Evolutionary conservation across 2,888 invertebrate species (phyloP), one percentile per base, ranked within the genome.

Genomic region (Melikaiella ostensackeni): DNA sequence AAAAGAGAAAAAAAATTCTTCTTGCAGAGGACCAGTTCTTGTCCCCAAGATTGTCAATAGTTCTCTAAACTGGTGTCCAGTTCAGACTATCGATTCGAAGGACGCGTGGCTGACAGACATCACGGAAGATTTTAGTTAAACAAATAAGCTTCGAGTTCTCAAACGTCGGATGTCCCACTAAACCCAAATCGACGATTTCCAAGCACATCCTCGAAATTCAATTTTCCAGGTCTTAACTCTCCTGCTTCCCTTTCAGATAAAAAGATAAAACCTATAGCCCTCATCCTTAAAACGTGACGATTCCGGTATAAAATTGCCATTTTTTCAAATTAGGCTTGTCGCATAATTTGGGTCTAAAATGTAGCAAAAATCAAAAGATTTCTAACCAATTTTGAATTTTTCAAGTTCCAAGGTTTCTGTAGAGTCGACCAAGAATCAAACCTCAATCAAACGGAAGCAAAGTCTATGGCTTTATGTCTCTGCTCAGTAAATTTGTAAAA

Each of bases 81-180:
- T 27, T 8, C 16, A 66, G n/a, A 27, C 30, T 70, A 66, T 70
- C 50, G 70, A 70, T 66, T 42, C 27, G 9, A 42, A 27, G 33
- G 70, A 70, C 70, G 70, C 70, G 70, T 70, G 70, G 50, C 70
- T 19, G 46, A 19, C 30, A 70, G 70, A 70, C 50, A 50, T 24
- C 70, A 46, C 11, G 61, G 57, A 70, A 70, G 76, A 76, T 76
- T 76, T 76, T 76, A 76, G 76, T 76, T 76, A 70, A 76, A 70
- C 76, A 76, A 76, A 76, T 66, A 76, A 76, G 59, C 70, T 42
- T 42, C 42, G 38, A 35, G 35, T 70, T 70, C 57, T 70, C 21
- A 38, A 61, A 61, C 33, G 42, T 57, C 33, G 66, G 61, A 75
- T 16, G 16, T 42, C 24, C 24, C 57, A 19, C 61, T 30, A 70